phyloP scores from a whole-genome alignment of 2,797 vertebrate species.

The Eulemur rubriventer region DNA sequence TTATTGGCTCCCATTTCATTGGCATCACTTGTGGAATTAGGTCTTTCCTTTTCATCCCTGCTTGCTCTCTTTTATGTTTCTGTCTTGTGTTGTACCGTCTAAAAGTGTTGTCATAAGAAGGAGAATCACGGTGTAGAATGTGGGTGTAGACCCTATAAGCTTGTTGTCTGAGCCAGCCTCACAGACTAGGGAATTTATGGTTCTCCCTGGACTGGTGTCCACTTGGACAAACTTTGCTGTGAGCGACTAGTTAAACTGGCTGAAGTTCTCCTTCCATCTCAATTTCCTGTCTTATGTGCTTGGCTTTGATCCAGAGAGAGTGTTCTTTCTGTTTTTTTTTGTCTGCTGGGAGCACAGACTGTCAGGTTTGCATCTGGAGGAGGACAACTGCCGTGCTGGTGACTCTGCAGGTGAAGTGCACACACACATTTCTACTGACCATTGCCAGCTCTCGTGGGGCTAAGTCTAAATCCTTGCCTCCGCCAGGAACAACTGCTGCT shows the following conservation, averaged over 20 bases:
- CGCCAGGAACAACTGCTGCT: background rate
- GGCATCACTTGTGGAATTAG: background rate
- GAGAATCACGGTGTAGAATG: background rate
- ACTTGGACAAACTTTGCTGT: background rate
- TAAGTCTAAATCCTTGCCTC: background rate
- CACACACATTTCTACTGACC: background rate
- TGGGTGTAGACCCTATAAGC: background rate
- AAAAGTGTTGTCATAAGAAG: background rate
- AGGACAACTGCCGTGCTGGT: rapidly evolving
- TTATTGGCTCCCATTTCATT: background rate
- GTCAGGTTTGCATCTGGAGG: background rate
- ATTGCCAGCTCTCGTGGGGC: rapidly evolving
- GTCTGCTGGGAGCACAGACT: background rate
- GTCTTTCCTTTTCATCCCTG: background rate
- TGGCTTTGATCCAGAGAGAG: background rate
- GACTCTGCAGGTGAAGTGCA: rapidly evolving
- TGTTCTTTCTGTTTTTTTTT: background rate
- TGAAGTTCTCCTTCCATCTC: background rate
- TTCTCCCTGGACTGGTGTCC: rapidly evolving
- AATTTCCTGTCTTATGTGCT: background rate
- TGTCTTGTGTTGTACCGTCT: background rate
- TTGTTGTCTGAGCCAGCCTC: background rate
- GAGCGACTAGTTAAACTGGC: background rate
- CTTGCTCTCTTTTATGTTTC: background rate
- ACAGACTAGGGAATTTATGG: background rate